phyloP scores from a whole-genome alignment of 2,888 invertebrate genomes.

The Caenorhabditis sp. region DNA sequence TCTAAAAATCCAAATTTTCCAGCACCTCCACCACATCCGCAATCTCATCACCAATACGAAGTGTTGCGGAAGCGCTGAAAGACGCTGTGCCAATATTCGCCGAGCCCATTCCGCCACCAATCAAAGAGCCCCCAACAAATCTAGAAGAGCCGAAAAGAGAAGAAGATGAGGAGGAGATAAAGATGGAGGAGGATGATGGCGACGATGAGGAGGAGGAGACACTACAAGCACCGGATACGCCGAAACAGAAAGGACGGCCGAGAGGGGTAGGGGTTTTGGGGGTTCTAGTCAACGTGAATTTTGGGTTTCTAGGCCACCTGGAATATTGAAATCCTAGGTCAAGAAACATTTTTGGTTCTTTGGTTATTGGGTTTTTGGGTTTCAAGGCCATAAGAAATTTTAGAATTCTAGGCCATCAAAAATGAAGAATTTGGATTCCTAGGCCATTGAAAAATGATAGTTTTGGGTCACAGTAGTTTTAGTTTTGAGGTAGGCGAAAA shows the following conservation, averaged over 20 bases:
- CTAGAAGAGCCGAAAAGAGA: constrained; percentile 2
- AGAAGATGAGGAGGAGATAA: constrained; percentile 2
- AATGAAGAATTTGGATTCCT: too few relatives aligned
- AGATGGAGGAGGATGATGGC: not conserved
- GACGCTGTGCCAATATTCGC: constrained; percentile 26
- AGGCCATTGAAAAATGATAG: too few relatives aligned
- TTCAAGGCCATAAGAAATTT: too few relatives aligned
- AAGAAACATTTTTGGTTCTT: too few relatives aligned
- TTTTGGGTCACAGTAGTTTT: too few relatives aligned
- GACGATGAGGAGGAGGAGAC: not conserved
- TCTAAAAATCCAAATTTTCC: too few relatives aligned
- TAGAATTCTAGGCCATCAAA: too few relatives aligned
- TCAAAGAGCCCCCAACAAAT: not conserved
- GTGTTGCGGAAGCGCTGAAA: constrained; percentile 27
- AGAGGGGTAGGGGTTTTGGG: not conserved
- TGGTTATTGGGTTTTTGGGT: too few relatives aligned
- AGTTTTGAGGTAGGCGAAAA: too few relatives aligned
- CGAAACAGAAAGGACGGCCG: not conserved
- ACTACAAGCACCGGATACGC: not conserved
- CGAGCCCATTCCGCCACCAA: constrained; percentile 10
- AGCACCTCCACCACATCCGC: constrained; percentile 1
- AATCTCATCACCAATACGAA: constrained; percentile 22
- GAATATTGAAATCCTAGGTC: too few relatives aligned
- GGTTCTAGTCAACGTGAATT: too few relatives aligned
- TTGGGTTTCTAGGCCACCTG: too few relatives aligned